Base-by-base conservation (phyloP, 1,140 invertebrate genomes). In the Drosophila auraria region DNA sequence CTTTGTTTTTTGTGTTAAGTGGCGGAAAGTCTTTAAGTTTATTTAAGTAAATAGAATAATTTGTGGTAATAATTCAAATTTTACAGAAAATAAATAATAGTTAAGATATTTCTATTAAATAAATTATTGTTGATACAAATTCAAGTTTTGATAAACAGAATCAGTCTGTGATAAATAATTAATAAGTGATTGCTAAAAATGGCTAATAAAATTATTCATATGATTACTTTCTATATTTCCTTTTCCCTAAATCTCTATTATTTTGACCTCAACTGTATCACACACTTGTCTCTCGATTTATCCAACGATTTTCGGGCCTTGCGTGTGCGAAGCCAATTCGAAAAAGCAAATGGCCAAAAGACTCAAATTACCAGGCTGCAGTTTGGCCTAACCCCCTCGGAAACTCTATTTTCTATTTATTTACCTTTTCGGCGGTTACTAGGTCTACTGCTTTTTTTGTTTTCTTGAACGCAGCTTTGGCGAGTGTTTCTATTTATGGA, bases 211-310 rank as follows among this genome's bases (percentile, higher is more conserved):
- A n/a, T n/a, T n/a, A n/a, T n/a, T n/a, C n/a, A n/a, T n/a, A n/a
- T n/a, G n/a, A n/a, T n/a, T n/a, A n/a, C n/a, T n/a, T n/a, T 42
- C n/a, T 42, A 14, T 54, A 20, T 36, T 54, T 20, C 8, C 3
- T 11, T 5, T 56, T 15, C 1, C 2, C 8, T 38, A 0, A 0
- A 23, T 7, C 4, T 2, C 1, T 38, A 36, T 15, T 38, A 15
- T 23, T 23, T 38, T 56, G 20, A 5, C 33, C 53, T 2, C 17
- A 5, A 15, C 17, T 72, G 53, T 25, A 49, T 47, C 59, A 40
- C 56, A 65, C 73, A 84, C 78, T 86, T 87, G 83, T 72, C 73
- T 83, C 76, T 79, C 80, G 82, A 79, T 87, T 87, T 83, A 62
- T 68, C 75, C 59, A 72, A 80, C 76, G 65, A 78, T 84, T 81